Base-by-base conservation (phyloP, 2,797 vertebrate species). In the Knipowitschia caucasica region DNA sequence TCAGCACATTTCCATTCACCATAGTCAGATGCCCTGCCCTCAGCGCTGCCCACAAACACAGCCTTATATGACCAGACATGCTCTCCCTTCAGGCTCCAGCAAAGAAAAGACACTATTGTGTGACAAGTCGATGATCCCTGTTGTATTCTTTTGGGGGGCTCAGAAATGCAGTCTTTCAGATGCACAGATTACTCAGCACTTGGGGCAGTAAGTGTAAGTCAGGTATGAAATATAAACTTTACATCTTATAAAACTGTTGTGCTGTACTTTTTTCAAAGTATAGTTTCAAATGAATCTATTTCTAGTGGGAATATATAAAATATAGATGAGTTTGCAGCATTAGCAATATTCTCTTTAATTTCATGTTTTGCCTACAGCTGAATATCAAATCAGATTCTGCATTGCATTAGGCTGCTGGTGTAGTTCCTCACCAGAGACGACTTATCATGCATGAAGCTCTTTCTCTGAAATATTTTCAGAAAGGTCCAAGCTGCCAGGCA, bases 1-100 rank as follows among this genome's bases (percentile, higher is more conserved):
- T 59, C 59, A 68, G 21, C 58, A 26, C 73, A 65, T 58, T 78
- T 67, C 67, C 62, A 64, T 78, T 73, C 71, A 80, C 66, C 76
- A 81, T 47, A 55, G 56, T 53, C 38, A 31, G 12, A 64, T 53
- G 35, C 56, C 23, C 53, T 53, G 45, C 61, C 75, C 71, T 71
- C 64, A 58, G 56, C 24, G 18, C 43, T 50, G 50, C 7, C 69
- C 62, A 55, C 36, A 39, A 65, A 50, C 61, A 64, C 56, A 38
- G 53, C 62, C 55, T 57, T 44, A 49, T 18, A 20, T 21, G 51
- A 54, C 56, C 23, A 56, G 47, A 43, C 49, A 24, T 55, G 3
- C 46, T 47, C 21, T 55, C 53, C 50, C 36, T 50, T 71, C 25
- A 52, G 51, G 21, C 62, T 24, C 34, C 49, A 49, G 56, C 55